Evolutionary conservation across 2,797 vertebrate genomes (phyloP).

Genomic region (Hemibagrus guttatus): DNA sequence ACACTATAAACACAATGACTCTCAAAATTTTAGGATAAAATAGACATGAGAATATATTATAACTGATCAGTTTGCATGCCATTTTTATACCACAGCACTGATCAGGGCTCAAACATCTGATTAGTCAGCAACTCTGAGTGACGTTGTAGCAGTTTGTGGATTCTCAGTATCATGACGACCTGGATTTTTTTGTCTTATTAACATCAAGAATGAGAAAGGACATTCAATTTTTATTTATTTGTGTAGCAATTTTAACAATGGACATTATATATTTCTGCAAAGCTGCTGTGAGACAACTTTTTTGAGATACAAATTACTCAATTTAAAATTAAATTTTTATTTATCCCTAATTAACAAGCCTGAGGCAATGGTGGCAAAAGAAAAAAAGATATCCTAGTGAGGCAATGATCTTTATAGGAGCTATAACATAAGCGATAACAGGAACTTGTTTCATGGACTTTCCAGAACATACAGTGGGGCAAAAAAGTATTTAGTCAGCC

Average conservation of each 20-base stretch:
- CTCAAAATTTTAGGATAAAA: background rate
- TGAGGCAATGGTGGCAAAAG: too few relatives aligned
- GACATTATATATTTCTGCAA: too few relatives aligned
- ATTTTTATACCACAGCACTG: background rate
- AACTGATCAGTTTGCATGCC: background rate
- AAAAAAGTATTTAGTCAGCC: too few relatives aligned
- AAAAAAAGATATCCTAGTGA: background rate
- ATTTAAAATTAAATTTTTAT: too few relatives aligned
- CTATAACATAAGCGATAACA: background rate
- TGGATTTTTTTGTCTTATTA: background rate
- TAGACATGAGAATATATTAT: background rate
- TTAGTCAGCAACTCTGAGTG: background rate
- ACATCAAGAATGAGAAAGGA: background rate
- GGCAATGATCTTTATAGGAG: background rate
- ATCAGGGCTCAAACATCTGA: background rate
- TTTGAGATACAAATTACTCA: too few relatives aligned
- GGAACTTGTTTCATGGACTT: background rate
- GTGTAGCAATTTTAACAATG: too few relatives aligned
- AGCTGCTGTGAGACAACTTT: too few relatives aligned
- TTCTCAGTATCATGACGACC: background rate
- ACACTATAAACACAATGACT: background rate
- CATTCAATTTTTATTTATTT: too few relatives aligned
- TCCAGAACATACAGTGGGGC: background rate
- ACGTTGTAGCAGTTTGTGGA: background rate
- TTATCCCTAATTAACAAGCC: too few relatives aligned